Evolutionary conservation across 2,888 invertebrate genomes (phyloP).

Genomic region (Eucera pruinosa): DNA sequence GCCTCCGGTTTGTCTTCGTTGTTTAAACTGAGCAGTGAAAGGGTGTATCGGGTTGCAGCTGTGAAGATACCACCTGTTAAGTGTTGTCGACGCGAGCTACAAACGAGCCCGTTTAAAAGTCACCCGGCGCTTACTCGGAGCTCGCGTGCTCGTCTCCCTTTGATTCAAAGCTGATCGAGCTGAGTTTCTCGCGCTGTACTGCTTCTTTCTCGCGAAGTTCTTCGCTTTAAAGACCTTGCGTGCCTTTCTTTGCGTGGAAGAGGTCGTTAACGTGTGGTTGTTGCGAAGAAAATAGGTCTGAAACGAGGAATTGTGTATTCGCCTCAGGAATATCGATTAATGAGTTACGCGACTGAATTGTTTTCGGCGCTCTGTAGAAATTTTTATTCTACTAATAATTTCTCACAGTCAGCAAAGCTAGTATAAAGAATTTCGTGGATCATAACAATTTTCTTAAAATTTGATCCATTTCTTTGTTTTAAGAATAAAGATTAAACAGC

Average conservation of each 20-base stretch:
- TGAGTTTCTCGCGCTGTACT: constrained; percentile 8
- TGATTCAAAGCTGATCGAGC: constrained; percentile 42
- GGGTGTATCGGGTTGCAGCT: constrained; percentile 46
- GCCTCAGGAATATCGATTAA: too few species aligned
- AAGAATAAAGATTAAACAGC: too few species aligned
- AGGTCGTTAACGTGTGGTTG: background rate
- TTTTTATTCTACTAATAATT: too few species aligned
- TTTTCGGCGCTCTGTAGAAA: too few species aligned
- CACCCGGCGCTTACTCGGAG: constrained; percentile 8
- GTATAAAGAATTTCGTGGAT: too few species aligned
- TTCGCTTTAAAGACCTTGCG: background rate
- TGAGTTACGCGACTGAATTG: too few species aligned
- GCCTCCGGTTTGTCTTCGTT: constrained; percentile 27
- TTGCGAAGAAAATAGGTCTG: too few species aligned
- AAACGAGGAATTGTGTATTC: too few species aligned
- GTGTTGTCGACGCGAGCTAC: constrained; percentile 62
- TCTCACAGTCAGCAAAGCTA: too few species aligned
- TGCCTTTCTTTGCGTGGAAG: background rate
- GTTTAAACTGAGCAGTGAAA: constrained; percentile 29
- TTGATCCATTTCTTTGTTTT: too few species aligned
- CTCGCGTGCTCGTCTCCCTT: constrained; percentile 23
- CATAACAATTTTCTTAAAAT: too few species aligned
- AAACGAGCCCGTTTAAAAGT: constrained; percentile 54
- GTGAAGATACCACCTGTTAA: constrained; percentile 60
- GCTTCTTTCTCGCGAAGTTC: background rate